Base-by-base conservation (phyloP, 2,888 invertebrate species). In the Rhodophaea formosa region DNA sequence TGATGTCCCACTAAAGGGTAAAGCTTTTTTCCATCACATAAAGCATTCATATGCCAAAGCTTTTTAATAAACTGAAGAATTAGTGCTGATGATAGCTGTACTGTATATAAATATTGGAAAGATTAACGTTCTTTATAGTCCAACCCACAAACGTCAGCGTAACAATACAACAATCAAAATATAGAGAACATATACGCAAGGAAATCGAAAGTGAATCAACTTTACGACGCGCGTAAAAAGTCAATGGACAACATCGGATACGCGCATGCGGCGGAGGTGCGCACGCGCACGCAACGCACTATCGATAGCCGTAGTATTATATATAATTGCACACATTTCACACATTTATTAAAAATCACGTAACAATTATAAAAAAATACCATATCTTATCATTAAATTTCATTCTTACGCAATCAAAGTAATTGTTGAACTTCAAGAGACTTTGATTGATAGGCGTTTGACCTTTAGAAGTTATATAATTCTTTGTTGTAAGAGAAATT, bases 171-270 rank as follows among this genome's bases (percentile, higher is more conserved):
- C 29, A 14, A 47, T 15, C 30, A 42, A 49, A 30, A 42, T 49
- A 42, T 43, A 49, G 42, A n/a, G 23, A 56, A 16, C 15, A 49
- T 35, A 29, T 49, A 30, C 57, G 59, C 56, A 56, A 62, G 52
- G 62, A 65, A 65, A 65, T 59, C 59, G 65, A 65, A 65, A 65
- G 65, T 60, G 59, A 65, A 59, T 59, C 8, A 57, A 59, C 60
- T 55, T 53, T 44, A 54, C 56, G 23, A 55, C 59, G 60, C 59
- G 59, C 59, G 61, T 59, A 60, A 61, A 59, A 61, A 62, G 52
- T 58, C 57, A 59, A 58, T 56, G 56, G 62, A 53, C 57, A 54
- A 60, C 51, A 53, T 57, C 56, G 57, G 64, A 59, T 60, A 59
- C 58, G 64, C 55, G 42, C 53, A 49, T 56, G 56, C 58, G 29